Evolutionary conservation across 2,113 vertebrate species (phyloP), one percentile per base, ranked within the genome.

Genomic region (Prionailurus viverrinus): DNA sequence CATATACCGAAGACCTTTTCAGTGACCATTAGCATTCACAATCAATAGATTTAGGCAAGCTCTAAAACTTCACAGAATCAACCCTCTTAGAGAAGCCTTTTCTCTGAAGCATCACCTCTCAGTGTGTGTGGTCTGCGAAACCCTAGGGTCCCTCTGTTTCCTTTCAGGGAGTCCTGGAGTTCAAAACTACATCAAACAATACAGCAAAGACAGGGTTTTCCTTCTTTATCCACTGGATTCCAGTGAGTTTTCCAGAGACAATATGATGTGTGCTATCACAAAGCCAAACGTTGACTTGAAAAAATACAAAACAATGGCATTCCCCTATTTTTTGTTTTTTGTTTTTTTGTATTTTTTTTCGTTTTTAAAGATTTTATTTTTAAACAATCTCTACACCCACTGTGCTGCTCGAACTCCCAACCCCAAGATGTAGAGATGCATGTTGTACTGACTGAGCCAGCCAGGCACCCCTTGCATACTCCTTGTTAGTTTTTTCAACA

Each of bases 401-500:
- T 6, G 21, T 61, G 58, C 58, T 61, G 58, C 58, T 61, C 7
- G 7, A 23, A 61, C 58, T 61, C 58, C 23, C 21, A 61, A 61
- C n/a, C 69, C 69, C 69, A 71, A 71, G 69, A 71, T 39, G 19
- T 18, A 71, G 69, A 39, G n/a, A 23, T 71, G n/a, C n/a, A 39
- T 39, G n/a, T 36, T 71, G n/a, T 71, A 71, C n/a, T 71, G 69
- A 71, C 36, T 74, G 71, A 74, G 36, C 36, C 71, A 41, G 21
- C 71, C 36, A 27, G 36, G 36, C 21, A 23, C 71, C 71, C 36
- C 23, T 71, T 36, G 23, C 36, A 21, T 63, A 39, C 27, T 39
- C 73, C 73, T 82, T 55, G 61, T 73, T 87, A 73, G 65, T 51
- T 79, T 55, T 87, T 92, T 92, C 71, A 45, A 65, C 21, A 33